Conservation (phyloP, 1,140 invertebrate species). For the Drosophila rhopaloa region DNA sequence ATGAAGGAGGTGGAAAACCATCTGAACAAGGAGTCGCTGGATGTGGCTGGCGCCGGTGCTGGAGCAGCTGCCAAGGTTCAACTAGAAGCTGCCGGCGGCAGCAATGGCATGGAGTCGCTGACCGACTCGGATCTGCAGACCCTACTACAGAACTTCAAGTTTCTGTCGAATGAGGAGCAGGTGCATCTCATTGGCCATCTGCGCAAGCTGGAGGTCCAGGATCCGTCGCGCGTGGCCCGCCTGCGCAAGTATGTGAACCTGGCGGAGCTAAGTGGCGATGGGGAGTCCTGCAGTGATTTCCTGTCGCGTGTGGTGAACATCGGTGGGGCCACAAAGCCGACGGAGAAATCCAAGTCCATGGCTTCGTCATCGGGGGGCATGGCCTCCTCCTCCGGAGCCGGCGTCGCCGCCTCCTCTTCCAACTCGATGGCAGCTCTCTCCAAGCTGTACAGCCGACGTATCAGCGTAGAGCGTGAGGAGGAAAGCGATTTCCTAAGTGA, state of each 20-base stretch:
- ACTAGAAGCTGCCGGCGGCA: background rate
- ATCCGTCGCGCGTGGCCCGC: conserved; percentile 89
- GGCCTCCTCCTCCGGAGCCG: background rate
- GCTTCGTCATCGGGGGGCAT: background rate
- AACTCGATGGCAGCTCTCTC: background rate
- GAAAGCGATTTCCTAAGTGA: background rate
- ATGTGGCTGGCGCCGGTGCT: background rate
- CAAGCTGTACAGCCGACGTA: conserved; percentile 3
- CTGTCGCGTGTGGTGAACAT: conserved; percentile 48
- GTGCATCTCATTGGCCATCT: conserved; percentile 91
- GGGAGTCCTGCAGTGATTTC: conserved; percentile 62
- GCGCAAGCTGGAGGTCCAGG: conserved; percentile 90
- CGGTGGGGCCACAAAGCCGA: background rate
- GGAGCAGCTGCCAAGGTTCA: background rate
- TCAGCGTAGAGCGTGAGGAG: conserved; percentile 22
- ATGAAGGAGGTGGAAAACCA: conserved; percentile 70
- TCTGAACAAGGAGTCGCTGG: conserved; percentile 36
- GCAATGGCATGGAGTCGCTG: conserved; percentile 88
- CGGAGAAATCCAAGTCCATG: conserved; percentile 3
- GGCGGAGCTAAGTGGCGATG: conserved; percentile 78
- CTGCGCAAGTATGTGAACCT: conserved; percentile 88
- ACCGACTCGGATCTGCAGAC: conserved; percentile 91
- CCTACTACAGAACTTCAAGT: conserved; percentile 91
- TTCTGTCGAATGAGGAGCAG: conserved; percentile 91
- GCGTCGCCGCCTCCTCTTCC: background rate